phyloP scores from a whole-genome alignment of 1,140 invertebrate species.

The Leptinotarsa defecta region DNA sequence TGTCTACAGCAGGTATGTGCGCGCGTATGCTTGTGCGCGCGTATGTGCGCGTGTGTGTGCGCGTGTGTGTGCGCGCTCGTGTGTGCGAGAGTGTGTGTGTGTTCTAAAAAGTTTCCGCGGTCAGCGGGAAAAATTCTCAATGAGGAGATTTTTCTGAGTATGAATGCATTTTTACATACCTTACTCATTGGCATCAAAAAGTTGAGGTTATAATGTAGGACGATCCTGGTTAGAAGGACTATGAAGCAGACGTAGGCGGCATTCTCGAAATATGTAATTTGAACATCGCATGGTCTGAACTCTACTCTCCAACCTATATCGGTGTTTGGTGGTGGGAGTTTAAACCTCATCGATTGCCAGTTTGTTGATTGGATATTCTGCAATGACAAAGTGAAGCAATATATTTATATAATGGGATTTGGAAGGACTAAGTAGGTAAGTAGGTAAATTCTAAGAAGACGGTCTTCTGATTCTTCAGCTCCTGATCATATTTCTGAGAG shows the following conservation, averaged over 20 bases:
- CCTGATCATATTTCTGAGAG: no score
- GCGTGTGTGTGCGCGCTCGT: no score
- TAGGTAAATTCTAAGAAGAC: no score
- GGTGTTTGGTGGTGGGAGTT: constrained; percentile 93
- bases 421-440: no score
- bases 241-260: constrained; percentile 98
- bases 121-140: neutral
- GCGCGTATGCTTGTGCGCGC: no score
- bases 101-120: no score
- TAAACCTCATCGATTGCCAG: constrained; percentile 99
- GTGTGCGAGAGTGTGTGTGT: no score
- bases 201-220: constrained; percentile 94
- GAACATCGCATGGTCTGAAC: constrained; percentile 97
- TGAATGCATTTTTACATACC: constrained; percentile 59
- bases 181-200: constrained; percentile 98
- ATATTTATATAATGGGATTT: no score
- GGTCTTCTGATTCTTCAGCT: no score
- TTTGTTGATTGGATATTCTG: constrained; percentile 99
- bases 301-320: constrained; percentile 99
- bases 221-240: constrained; percentile 93
- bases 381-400: constrained; percentile 38
- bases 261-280: constrained; percentile 99
- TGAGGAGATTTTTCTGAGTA: neutral
- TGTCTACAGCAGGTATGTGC: no score
- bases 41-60: no score